Evolutionary conservation across 92 coral and sea anemone species (phyloP).

Genomic region (Porites rus): DNA sequence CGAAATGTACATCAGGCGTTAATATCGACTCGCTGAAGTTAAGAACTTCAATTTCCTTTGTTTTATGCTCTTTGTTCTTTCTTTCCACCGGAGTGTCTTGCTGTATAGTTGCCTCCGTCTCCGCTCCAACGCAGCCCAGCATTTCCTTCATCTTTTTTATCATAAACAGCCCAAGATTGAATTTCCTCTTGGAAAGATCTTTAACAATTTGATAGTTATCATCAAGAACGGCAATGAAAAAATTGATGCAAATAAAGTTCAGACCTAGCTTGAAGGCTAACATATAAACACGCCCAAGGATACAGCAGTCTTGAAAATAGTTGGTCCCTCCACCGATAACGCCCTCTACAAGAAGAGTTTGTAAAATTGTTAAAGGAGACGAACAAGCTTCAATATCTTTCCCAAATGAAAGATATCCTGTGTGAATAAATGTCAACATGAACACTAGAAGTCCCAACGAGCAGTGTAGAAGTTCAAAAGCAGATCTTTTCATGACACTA

Average conservation of each 20-base stretch:
- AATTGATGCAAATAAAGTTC: not conserved
- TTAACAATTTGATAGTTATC: constrained; percentile 1
- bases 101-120: not conserved
- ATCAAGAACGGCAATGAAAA: not conserved
- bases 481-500: constrained; percentile 16
- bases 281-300: constrained; percentile 8
- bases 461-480: constrained; percentile 23
- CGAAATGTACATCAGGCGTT: not conserved
- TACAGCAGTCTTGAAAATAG: constrained; percentile 24
- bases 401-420: constrained; percentile 34
- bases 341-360: constrained; percentile 10
- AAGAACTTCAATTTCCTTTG: not conserved
- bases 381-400: not conserved
- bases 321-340: not conserved
- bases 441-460: constrained; percentile 3
- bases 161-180: constrained; percentile 18
- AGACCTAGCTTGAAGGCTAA: constrained; percentile 6
- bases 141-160: constrained; percentile 23
- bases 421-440: constrained; percentile 13
- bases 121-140: constrained; percentile 14
- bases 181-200: constrained; percentile 20
- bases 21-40: not conserved
- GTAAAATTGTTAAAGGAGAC: constrained; percentile 13
- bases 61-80: not conserved
- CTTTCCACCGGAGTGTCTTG: not conserved